Percentiles rank a stretch among this genome's conserved stretches.
Conservation (phyloP, 2,888 invertebrate species). For the Eueremaeus valkanovi region DNA sequence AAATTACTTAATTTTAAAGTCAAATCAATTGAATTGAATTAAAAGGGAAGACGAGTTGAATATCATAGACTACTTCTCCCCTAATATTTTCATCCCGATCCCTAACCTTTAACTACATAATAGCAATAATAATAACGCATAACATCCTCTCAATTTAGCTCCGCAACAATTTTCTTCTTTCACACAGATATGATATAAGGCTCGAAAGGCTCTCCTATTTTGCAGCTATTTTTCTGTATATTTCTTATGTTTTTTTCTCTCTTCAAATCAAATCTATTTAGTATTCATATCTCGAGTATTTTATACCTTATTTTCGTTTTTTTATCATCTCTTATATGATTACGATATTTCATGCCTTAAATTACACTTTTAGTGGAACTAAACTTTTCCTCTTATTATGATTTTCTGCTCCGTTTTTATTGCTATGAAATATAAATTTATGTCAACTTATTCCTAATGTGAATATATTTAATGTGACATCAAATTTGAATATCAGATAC, state of each 20-base stretch:
- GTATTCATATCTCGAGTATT: background rate
- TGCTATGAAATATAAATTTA: too few species aligned
- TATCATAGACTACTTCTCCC: background rate
- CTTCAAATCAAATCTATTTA: background rate
- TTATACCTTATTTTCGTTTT: too few species aligned
- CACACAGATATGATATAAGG: too few species aligned
- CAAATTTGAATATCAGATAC: too few species aligned
- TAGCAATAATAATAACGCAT: background rate
- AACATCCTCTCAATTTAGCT: background rate
- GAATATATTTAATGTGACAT: too few species aligned
- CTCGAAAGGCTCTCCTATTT: background rate
- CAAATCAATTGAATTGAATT: background rate
- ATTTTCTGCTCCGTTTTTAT: too few species aligned
- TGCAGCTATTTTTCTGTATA: too few species aligned
- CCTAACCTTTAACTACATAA: background rate
- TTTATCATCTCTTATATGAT: too few species aligned
- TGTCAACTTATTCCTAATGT: too few species aligned
- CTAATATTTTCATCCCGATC: background rate
- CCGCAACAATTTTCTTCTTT: too few species aligned
- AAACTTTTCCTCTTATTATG: background rate
- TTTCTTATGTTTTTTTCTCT: too few species aligned
- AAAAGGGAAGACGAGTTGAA: background rate
- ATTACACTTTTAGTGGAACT: background rate
- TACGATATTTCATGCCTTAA: too few species aligned
- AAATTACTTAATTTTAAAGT: background rate